These are phyloP conservation scores for Ashinkailepas kermadecensis DNA, from an alignment of 2,888 invertebrate genomes.

Conservation along the genomic window DNA sequence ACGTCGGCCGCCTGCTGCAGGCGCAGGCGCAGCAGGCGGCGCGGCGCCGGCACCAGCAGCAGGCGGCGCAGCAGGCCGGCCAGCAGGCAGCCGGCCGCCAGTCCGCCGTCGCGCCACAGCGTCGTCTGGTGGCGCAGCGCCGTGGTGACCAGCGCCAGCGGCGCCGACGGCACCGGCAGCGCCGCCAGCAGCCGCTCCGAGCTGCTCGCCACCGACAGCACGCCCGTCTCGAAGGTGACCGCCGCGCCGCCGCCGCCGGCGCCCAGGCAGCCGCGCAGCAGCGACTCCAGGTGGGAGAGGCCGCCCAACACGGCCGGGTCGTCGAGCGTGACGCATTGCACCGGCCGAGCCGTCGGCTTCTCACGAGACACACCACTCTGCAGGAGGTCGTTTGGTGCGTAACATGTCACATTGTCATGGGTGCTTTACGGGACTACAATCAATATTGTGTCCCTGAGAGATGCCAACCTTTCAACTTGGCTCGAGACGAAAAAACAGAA, in stretches of 20 bases:
- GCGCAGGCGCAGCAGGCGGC: neutral
- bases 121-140: neutral
- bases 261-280: slow-evolving; percentile 1
- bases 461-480: too few species aligned
- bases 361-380: neutral
- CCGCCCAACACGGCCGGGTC: neutral
- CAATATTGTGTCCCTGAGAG: too few species aligned
- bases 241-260: neutral
- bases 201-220: neutral
- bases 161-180: neutral
- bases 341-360: neutral
- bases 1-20: neutral
- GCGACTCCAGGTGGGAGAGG: neutral
- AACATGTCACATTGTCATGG: neutral
- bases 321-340: neutral
- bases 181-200: slow-evolving; percentile 3
- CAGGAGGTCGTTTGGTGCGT: too few species aligned
- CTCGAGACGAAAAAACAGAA: too few species aligned
- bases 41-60: neutral
- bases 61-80: slow-evolving; percentile 1
- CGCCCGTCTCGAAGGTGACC: neutral
- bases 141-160: neutral
- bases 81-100: neutral
- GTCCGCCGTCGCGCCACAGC: neutral
- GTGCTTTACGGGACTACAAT: too few species aligned